Evolutionary conservation across 2,888 invertebrate species (phyloP), one percentile per base, ranked within the genome.

Genomic region (Pachymerium ferrugineum): DNA sequence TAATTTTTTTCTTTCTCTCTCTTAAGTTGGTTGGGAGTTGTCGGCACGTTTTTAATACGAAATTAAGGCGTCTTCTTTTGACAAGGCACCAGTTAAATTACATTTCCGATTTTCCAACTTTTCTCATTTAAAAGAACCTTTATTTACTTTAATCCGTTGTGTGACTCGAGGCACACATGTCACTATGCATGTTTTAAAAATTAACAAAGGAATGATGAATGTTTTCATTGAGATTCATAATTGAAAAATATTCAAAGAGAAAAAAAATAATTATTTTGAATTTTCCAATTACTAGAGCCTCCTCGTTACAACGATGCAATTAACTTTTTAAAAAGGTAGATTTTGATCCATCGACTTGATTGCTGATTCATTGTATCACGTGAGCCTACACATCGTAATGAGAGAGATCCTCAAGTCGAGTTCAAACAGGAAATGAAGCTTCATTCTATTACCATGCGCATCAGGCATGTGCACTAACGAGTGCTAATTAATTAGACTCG

Each of bases 11-110:
- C n/a, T 38, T 38, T 38, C 38, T 38, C 14, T 38, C 38, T 38
- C 47, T 47, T 47, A 47, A 47, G 19, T 47, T 47, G n/a, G 3
- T 47, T 14, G 47, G 47, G 16, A 47, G 47, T 47, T 47, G 47
- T 47, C 47, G 47, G 47, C 47, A 47, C 47, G 47, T 47, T 47
- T 47, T 47, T 47, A 47, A 47, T 47, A 47, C 47, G 47, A 47
- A 47, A 47, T 47, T 47, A 47, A 47, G 47, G 47, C 47, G n/a
- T 47, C 47, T 16, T 47, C 47, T 47, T 22, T 14, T 47, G 47
- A 47, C 47, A 47, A n/a, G n/a, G 47, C 47, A 47, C 22, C 22
- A 47, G 47, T 47, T 47, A 47, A 47, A 47, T 47, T 47, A 47
- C 47, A 47, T 47, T 47, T 47, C 47, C 47, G 47, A 47, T 47